Conservation (phyloP, 2,113 vertebrate genomes). For the Oncorhynchus nerka region DNA sequence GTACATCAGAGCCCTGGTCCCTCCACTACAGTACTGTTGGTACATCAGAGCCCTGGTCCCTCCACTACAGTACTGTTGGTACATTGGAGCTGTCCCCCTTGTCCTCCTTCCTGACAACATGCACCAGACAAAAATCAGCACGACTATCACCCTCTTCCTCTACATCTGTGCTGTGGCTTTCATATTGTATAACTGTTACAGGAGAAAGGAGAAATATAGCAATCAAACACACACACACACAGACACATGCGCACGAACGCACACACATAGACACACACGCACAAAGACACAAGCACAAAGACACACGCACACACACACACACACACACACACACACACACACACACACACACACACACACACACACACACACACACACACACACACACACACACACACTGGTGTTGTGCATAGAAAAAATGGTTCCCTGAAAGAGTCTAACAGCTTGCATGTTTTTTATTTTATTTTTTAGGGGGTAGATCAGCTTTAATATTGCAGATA, state of each 20-base stretch:
- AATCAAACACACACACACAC: no score
- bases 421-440: not conserved
- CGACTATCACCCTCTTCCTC: not conserved
- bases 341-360: not conserved
- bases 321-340: conserved; percentile 1
- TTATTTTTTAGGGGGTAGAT: no score
- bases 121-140: not conserved
- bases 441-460: not conserved
- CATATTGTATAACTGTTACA: no score
- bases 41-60: no score
- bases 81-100: not conserved
- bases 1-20: no score
- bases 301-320: not conserved
- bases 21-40: no score
- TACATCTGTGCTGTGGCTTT: no score
- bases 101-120: not conserved
- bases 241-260: not conserved
- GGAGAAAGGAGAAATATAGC: no score
- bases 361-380: conserved; percentile 1
- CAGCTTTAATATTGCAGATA: no score
- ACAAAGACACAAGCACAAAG: not conserved
- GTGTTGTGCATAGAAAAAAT: not conserved
- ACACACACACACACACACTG: not conserved
- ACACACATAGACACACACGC: not conserved
- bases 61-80: no score